Base-by-base conservation (phyloP, 2,797 vertebrate species). In the Lacerta viridis region DNA sequence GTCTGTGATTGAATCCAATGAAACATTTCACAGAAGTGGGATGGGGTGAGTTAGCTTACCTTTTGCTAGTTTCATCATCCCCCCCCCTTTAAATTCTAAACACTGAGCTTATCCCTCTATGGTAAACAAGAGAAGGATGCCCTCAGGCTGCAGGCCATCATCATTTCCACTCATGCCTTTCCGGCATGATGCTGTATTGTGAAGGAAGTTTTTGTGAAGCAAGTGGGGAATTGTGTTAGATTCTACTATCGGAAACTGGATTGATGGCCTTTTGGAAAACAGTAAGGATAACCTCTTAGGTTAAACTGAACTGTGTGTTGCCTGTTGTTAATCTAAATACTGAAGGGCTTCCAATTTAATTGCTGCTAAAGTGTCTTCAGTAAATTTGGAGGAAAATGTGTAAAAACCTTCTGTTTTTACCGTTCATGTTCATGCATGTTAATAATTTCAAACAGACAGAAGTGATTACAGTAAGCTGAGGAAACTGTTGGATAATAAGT, bases 351-450 rank as follows among this genome's bases (percentile, higher is more conserved):
- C 75, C 68, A 75, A 36, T 85, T 92, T 83, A 89, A 89, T 82
- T 29, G 50, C 50, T 68, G 9, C 64, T 86, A 36, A 80, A 25
- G 13, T 13, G 61, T 87, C 82, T 64, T 88, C 17, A 87, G 50
- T 78, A 10, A 81, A 68, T 87, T 69, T 84, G 91, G 75, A 17
- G 39, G 25, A 23, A 43, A 72, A 87, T 72, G 55, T 72, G 18
- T 33, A 86, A 61, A 77, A 9, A 77, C n/a, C 33, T 74, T n/a
- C 1, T 1, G 18, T 8, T 36, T 13, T 89, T 87, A 83, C 78
- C 55, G 20, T 90, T 80, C 88, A 88, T 90, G 76, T 59, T 68
- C 88, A 87, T 90, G 72, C 76, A 86, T 82, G 82, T 79, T 90
- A 89, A 88, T 85, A 84, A 84, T 36, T 88, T 89, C n/a, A 87